phyloP scores from a whole-genome alignment of 2,797 vertebrate genomes.

The Acanthurus leucopareius region DNA sequence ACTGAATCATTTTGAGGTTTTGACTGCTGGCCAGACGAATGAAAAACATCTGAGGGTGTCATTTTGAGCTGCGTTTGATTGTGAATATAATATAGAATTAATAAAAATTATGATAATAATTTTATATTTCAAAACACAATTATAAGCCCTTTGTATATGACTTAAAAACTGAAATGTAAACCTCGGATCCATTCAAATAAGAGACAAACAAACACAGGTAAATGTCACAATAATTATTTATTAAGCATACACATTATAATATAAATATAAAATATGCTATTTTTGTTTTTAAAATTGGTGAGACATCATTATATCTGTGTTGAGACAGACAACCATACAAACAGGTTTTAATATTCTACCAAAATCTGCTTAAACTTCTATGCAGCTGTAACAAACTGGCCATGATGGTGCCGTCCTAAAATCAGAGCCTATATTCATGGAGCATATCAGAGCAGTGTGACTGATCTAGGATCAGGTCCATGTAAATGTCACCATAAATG shows the following conservation, averaged over 20 bases:
- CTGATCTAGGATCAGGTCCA: conserved; percentile 68
- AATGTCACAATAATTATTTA: conserved; percentile 91
- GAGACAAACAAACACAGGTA: conserved; percentile 56
- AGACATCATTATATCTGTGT: conserved; percentile 92
- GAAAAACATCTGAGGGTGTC: too few species aligned
- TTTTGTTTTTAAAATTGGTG: conserved; percentile 90
- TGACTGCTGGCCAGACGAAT: too few species aligned
- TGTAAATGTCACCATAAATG: conserved; percentile 59
- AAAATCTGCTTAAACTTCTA: conserved; percentile 92
- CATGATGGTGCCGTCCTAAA: conserved; percentile 91
- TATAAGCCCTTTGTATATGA: too few species aligned
- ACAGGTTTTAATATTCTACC: conserved; percentile 90
- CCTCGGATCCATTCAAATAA: neutral
- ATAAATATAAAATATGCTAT: conserved; percentile 93
- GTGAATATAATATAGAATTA: too few species aligned
- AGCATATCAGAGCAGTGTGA: conserved; percentile 53
- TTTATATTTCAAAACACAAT: too few species aligned
- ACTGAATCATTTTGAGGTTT: too few species aligned
- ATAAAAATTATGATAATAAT: too few species aligned
- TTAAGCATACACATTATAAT: conserved; percentile 92
- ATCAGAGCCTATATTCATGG: conserved; percentile 79
- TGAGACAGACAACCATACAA: conserved; percentile 90
- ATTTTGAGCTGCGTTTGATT: too few species aligned
- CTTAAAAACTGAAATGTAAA: neutral
- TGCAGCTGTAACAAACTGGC: conserved; percentile 93